A percentile compares a stretch with the other conserved stretches of the same genome.
Evolutionary conservation across 2,113 vertebrate genomes (phyloP).

Genomic region (Sylvietta virens): DNA sequence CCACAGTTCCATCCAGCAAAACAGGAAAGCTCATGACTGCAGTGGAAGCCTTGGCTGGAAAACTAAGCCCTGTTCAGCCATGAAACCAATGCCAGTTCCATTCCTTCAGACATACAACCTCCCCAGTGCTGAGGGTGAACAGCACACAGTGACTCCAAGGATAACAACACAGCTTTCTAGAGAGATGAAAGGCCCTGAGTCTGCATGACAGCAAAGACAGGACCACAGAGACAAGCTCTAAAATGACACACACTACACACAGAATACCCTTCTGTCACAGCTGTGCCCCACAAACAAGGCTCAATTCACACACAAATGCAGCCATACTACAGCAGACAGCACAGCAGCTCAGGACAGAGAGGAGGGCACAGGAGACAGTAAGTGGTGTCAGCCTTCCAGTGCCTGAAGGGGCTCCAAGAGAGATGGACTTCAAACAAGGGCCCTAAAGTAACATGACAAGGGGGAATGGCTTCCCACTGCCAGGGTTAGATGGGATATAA

Average conservation of each 20-base stretch:
- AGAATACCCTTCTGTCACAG: not conserved
- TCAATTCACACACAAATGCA: not conserved
- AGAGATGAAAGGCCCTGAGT: not conserved
- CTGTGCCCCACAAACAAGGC: not conserved
- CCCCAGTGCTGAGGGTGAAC: not conserved
- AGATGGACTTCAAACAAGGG: not conserved
- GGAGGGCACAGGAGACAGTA: not conserved
- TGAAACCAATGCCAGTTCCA: not conserved
- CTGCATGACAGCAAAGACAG: not conserved
- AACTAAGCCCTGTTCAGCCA: not conserved
- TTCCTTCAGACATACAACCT: not conserved
- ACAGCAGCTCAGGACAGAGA: not conserved
- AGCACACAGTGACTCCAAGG: accelerated
- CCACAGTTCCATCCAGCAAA: not conserved
- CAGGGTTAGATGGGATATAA: not conserved
- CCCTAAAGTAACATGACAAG: not conserved
- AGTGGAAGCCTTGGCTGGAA: not conserved
- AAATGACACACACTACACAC: not conserved
- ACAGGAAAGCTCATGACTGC: not conserved
- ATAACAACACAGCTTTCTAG: not conserved
- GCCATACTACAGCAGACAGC: not conserved
- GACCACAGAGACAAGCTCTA: not conserved
- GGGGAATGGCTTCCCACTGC: not conserved
- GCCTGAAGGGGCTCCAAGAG: not conserved
- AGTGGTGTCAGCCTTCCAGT: not conserved